Percentiles rank a stretch among this genome's conserved stretches.
Conservation (phyloP, 2,797 vertebrate species). For the Zenarchopterus dispar region DNA sequence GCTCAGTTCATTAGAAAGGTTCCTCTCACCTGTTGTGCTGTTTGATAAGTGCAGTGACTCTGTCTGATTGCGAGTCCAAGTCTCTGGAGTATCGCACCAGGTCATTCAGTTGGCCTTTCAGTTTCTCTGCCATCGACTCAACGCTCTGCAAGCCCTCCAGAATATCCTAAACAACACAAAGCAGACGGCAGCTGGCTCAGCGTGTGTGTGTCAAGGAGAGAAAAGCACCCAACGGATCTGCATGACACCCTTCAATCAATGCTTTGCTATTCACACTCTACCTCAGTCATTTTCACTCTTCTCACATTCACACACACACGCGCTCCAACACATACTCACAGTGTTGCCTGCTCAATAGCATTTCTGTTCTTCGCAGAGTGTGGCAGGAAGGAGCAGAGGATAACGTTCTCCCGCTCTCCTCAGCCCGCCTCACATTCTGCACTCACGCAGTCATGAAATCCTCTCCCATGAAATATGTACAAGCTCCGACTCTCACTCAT, state of each 20-base stretch:
- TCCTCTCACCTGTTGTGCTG: constrained; percentile 93
- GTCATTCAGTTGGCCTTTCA: constrained; percentile 93
- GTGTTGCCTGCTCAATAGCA: constrained; percentile 80
- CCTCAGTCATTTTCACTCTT: constrained; percentile 41
- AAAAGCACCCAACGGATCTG: constrained; percentile 43
- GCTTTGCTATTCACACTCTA: constrained; percentile 67
- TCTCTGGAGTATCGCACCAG: constrained; percentile 94
- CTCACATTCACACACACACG: constrained; percentile 31
- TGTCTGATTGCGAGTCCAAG: constrained; percentile 88
- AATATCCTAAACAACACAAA: constrained; percentile 82
- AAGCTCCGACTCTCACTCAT: constrained; percentile 47
- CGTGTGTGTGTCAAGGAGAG: constrained; percentile 35
- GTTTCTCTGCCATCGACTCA: constrained; percentile 90
- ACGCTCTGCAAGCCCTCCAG: constrained; percentile 87
- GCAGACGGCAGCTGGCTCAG: constrained; percentile 60
- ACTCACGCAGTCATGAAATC: constrained; percentile 73
- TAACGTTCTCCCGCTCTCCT: constrained; percentile 75
- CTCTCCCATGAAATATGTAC: constrained; percentile 77
- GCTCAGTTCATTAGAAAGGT: background rate
- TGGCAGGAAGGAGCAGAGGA: constrained; percentile 75
- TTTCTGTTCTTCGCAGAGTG: constrained; percentile 78
- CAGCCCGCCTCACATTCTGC: constrained; percentile 77
- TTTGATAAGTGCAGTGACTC: constrained; percentile 92
- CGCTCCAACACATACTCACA: constrained; percentile 73
- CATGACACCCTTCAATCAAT: constrained; percentile 67